Percentiles rank a stretch among this genome's conserved stretches.
These are phyloP conservation scores for Escarpia spicata DNA, from an alignment of 2,888 invertebrate species.

Conservation along the genomic window DNA sequence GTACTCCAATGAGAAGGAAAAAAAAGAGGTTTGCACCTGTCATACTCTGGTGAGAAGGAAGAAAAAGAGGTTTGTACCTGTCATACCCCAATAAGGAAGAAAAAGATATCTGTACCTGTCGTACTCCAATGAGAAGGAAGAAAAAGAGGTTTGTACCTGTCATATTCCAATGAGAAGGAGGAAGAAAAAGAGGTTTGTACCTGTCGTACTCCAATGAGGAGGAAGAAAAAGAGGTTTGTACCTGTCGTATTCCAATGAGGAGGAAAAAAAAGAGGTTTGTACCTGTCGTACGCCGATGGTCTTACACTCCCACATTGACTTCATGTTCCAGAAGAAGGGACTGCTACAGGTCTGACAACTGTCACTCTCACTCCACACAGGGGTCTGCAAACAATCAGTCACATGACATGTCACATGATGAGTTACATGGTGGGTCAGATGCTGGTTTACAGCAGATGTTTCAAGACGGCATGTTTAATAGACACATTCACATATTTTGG, in stretches of 20 bases:
- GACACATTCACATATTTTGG: neutral
- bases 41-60: no score
- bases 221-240: no score
- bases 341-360: slow-evolving; percentile 91
- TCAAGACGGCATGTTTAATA: no score
- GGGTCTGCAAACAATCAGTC: slow-evolving; percentile 72
- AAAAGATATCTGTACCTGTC: no score
- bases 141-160: slow-evolving; percentile 67
- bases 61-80: slow-evolving; percentile 66
- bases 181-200: slow-evolving; percentile 45
- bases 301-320: slow-evolving; percentile 97
- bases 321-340: slow-evolving; percentile 99
- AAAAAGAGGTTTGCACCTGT: no score
- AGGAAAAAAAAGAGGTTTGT: slow-evolving; percentile 14
- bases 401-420: no score
- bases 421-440: no score
- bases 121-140: no score
- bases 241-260: no score
- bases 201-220: slow-evolving; percentile 78
- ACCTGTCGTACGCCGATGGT: slow-evolving; percentile 83
- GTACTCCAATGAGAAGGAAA: slow-evolving; percentile 82
- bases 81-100: slow-evolving; percentile 81
- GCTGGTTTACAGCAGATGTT: no score
- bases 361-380: slow-evolving; percentile 94
- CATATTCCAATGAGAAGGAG: slow-evolving; percentile 63